These are phyloP conservation scores for Neocrepidodera transversa DNA, from an alignment of 2,888 invertebrate genomes.

Conservation along the genomic window DNA sequence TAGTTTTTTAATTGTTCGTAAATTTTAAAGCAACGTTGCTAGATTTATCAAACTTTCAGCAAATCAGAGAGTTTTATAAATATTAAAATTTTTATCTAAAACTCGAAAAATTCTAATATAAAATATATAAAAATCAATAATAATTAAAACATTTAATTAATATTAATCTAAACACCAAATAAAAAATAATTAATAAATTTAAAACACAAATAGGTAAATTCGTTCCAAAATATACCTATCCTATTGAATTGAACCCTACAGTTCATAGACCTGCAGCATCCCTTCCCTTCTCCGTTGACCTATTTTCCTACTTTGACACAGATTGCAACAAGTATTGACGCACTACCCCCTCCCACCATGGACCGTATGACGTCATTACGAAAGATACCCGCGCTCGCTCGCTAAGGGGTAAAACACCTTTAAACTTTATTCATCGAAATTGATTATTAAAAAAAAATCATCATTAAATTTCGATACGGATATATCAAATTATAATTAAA, in stretches of 20 bases:
- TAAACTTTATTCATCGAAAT: slow-evolving; percentile 10
- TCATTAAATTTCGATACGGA: too few relatives aligned
- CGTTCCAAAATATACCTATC: slow-evolving; percentile 20
- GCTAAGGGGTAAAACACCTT: slow-evolving; percentile 33
- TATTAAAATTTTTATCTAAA: too few relatives aligned
- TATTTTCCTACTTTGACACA: slow-evolving; percentile 60
- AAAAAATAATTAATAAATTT: slow-evolving; percentile 8
- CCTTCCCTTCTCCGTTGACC: slow-evolving; percentile 54
- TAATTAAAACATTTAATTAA: too few relatives aligned
- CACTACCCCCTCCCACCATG: slow-evolving; percentile 52
- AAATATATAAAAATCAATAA: too few relatives aligned
- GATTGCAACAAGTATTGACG: slow-evolving; percentile 63
- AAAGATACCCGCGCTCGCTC: slow-evolving; percentile 32
- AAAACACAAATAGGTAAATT: slow-evolving; percentile 43
- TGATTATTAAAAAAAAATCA: neutral
- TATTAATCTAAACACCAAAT: too few relatives aligned
- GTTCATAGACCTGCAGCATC: slow-evolving; percentile 53
- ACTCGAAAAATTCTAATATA: too few relatives aligned
- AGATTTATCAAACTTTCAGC: too few relatives aligned
- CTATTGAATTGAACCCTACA: slow-evolving; percentile 39
- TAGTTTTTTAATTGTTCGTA: too few relatives aligned
- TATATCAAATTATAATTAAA: too few relatives aligned
- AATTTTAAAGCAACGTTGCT: too few relatives aligned
- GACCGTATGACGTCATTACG: slow-evolving; percentile 59
- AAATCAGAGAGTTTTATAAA: too few relatives aligned